These are phyloP conservation scores for Pseudomyrmex cubaensis DNA, from an alignment of 1,140 invertebrate genomes.

Conservation along the genomic window DNA sequence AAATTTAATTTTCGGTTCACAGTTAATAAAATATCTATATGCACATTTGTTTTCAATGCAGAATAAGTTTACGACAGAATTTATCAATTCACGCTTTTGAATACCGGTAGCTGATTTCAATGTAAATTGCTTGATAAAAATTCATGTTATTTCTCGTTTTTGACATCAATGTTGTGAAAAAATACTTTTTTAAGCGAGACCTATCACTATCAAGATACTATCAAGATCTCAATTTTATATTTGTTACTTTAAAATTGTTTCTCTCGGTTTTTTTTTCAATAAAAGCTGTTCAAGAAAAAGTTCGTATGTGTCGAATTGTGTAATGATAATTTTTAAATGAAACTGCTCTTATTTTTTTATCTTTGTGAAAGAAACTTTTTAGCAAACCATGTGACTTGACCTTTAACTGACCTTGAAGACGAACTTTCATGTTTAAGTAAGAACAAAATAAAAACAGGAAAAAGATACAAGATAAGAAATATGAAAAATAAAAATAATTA, in stretches of 20 bases:
- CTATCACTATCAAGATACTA: neutral
- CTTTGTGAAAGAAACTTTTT: no score
- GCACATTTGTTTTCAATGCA: no score
- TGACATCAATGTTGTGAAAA: no score
- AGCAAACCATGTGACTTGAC: neutral
- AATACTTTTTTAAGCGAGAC: neutral
- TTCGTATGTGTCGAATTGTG: neutral
- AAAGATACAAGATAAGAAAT: neutral
- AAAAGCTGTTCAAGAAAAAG: constrained; percentile 42
- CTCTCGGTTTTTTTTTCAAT: constrained; percentile 48
- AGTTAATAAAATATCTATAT: no score
- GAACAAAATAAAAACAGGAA: neutral
- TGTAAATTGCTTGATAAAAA: no score
- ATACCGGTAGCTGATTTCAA: no score
- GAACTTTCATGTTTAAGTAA: neutral
- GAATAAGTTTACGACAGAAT: no score
- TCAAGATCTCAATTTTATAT: neutral
- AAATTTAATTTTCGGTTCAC: no score
- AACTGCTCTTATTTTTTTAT: neutral
- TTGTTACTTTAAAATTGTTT: constrained; percentile 14
- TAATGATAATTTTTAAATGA: neutral
- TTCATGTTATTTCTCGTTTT: no score
- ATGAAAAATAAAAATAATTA: neutral
- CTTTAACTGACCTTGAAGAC: neutral
- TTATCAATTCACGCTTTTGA: no score